A percentile compares a stretch with the other conserved stretches of the same genome.
phyloP scores from a whole-genome alignment of 1,140 invertebrate species.

The Rhynchophorus ferrugineus region DNA sequence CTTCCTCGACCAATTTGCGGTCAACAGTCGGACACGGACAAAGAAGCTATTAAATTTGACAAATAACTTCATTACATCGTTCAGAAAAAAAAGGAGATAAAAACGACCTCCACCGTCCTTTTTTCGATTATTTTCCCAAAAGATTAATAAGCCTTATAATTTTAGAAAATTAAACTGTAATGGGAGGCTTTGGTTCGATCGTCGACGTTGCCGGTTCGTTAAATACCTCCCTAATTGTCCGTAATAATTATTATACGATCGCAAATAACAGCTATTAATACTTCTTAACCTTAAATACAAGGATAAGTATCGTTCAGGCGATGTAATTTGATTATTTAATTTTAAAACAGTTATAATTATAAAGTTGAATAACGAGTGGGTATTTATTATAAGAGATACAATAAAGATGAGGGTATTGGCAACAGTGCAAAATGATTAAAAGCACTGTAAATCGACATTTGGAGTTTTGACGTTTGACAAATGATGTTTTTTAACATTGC shows the following conservation, averaged over 20 bases:
- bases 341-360: too few relatives aligned
- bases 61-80: conserved; percentile 23
- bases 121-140: conserved; percentile 17
- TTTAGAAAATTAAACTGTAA: conserved; percentile 22
- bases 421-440: conserved; percentile 8
- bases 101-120: conserved; percentile 5
- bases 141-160: conserved; percentile 22
- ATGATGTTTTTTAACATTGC: conserved; percentile 21
- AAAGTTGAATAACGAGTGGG: too few relatives aligned
- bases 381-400: too few relatives aligned
- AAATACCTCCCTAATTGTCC: not conserved
- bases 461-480: conserved; percentile 18
- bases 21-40: conserved; percentile 3
- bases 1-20: too few relatives aligned
- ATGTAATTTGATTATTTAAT: too few relatives aligned
- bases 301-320: too few relatives aligned
- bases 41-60: conserved; percentile 21
- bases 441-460: conserved; percentile 18
- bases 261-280: not conserved
- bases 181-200: conserved; percentile 5
- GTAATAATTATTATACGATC: not conserved
- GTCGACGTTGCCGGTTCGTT: conserved; percentile 8
- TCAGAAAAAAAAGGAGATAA: not conserved
- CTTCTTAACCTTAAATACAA: too few relatives aligned
- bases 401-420: too few relatives aligned